These are phyloP conservation scores for Cyanistes caeruleus DNA, from an alignment of 2,113 vertebrate species.

Conservation along the genomic window DNA sequence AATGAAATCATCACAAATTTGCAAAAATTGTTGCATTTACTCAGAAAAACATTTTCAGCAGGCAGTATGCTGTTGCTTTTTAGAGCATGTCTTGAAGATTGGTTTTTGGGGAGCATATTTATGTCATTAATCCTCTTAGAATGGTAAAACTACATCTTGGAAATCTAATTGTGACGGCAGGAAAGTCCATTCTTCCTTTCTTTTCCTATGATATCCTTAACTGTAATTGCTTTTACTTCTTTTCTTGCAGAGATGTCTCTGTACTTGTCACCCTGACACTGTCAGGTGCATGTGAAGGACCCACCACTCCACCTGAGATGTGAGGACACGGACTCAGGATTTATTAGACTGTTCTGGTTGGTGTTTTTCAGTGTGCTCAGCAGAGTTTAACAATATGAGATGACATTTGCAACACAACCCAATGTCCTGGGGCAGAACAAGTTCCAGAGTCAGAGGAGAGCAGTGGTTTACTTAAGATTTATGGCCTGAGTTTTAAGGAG, in stretches of 20 bases:
- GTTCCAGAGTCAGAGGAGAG: background rate
- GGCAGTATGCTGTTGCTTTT: background rate
- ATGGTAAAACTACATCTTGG: background rate
- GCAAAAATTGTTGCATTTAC: background rate
- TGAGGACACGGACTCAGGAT: background rate
- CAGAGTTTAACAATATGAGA: background rate
- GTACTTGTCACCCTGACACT: background rate
- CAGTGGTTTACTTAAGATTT: background rate
- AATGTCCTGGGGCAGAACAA: background rate
- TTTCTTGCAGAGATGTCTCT: background rate
- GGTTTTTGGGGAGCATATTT: background rate
- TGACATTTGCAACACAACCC: background rate
- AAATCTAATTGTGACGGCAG: background rate
- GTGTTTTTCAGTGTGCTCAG: background rate
- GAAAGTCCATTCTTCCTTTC: background rate
- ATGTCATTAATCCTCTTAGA: background rate
- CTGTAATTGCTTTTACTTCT: background rate
- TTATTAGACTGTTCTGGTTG: background rate
- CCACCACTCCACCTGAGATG: rapidly evolving
- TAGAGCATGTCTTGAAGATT: background rate
- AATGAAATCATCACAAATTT: background rate
- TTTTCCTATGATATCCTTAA: rapidly evolving
- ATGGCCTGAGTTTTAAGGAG: background rate
- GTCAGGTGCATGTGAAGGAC: rapidly evolving
- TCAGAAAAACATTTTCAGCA: background rate